Evolutionary conservation across 2,888 invertebrate species (phyloP), one percentile per base, ranked within the genome.

Genomic region (Megaustenia siamemsis): DNA sequence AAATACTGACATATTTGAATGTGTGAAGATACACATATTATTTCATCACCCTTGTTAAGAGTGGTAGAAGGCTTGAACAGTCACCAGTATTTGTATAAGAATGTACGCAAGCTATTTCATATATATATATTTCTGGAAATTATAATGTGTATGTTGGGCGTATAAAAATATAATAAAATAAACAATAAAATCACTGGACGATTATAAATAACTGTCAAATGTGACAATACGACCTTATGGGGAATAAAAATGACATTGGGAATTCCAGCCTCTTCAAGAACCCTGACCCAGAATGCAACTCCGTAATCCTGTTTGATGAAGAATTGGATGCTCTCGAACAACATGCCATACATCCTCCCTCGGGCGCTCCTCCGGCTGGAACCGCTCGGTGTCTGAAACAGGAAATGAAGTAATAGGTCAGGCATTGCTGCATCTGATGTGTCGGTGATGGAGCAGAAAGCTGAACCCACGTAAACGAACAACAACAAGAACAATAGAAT

Each of bases 261-360:
- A 40, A 98, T 96, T 18, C 96, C 96, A 1, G 97, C 97, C 91
- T 96, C 96, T 85, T 97, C 95, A 86, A 98, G 95, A 86, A 98
- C 97, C 92, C 97, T 97, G 91, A 97, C 97, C 99, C 99, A 99
- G 91, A 96, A 96, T 86, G 97, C 97, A 93, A 98, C 98, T 0
- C 98, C 98, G 94, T 98, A 98, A 35, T 96, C 96, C 91, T 97
- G 96, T 87, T 97, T 96, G 92, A 99, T 97, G 95, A 96, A 98
- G 94, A 98, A 97, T 91, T 98, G 97, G 95, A 98, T 96, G 94
- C 98, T 98, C 94, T 98, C 98, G 93, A 99, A 95, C 76, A 99
- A 96, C 89, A 99, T 95, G 69, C 99, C 99, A 95, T 99, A 99
- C 98, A 99, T 99, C 83, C 35, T 82, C 53, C 84, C 86, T 32